Evolutionary conservation across 2,888 invertebrate genomes (phyloP), one percentile per base, ranked within the genome.

Genomic region (Dryomyza anilis): DNA sequence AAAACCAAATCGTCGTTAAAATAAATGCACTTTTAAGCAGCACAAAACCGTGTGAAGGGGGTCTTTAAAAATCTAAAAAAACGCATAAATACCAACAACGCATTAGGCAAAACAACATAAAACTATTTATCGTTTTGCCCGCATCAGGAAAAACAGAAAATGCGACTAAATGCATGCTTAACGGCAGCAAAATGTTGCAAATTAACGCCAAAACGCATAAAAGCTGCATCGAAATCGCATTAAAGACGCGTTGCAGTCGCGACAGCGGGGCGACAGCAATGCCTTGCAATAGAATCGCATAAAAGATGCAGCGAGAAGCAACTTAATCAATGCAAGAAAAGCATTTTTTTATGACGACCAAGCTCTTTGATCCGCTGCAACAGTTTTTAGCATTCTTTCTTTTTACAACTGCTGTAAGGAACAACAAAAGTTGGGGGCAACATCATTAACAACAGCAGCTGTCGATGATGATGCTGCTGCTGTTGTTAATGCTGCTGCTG

Each of bases 111-210:
- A 63, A 57, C 43, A 53, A 57, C 58, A 43, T 21, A 52, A 10
- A 19, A 33, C 19, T 8, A 19, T 33, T n/a, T 48, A 59, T 30
- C 46, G 29, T 48, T 48, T 48, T 48, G n/a, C 19, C 59, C 46
- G 19, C 53, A 43, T 8, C 43, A 53, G 27, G 10, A 53, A 62
- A 23, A 36, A 52, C 62, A 55, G 30, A 30, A 43, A 58, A 25
- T 10, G 29, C 52, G 27, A 50, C 57, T 58, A 57, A 57, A 57
- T 36, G 57, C 50, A 57, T 43, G 55, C 33, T 55, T 58, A 58
- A 59, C 52, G 58, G 59, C 25, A 58, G 45, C 77, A 77, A 78
- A 76, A 76, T 74, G 72, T 75, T 70, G 77, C 73, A 78, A 76
- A 78, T 78, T 78, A 76, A 74, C 71, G 71, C 52, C 19, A 76